Base-by-base conservation (phyloP, 2,888 invertebrate species). In the Diarsia mendica region DNA sequence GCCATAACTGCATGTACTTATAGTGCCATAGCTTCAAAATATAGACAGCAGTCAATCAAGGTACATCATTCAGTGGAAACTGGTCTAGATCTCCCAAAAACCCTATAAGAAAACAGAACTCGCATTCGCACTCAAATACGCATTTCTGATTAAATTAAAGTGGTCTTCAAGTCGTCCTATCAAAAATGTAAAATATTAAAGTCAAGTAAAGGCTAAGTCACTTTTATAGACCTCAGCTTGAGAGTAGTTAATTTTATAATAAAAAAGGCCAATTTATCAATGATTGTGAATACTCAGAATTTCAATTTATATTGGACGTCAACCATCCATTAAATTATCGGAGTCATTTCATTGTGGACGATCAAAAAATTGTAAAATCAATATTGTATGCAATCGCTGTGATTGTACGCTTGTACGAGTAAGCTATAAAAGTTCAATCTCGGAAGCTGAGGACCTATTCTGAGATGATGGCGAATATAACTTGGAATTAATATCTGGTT, bases 341-440 rank as follows among this genome's bases (percentile, higher is more conserved):
- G 76, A 77, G 73, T 86, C 87, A 86, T 90, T 90, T 89, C 86
- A 90, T 91, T 90, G 83, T 65, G 60, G 51, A 79, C 63, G 69
- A 82, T 87, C 90, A 90, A 91, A 84, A 92, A 86, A 88, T 84
- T 8, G 85, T 90, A 91, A 93, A 94, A 95, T 95, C 95, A 94
- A 95, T 94, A 94, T 92, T 90, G 91, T 90, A 88, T 90, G 92
- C 93, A 94, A 93, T 92, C 89, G 88, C 76, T 53, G 86, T 91
- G 92, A 93, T 94, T 88, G 93, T 86, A 89, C 88, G 76, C 80
- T 76, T 80, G 85, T n/a, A n/a, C n/a, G n/a, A n/a, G n/a, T 85
- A 79, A 84, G 89, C 85, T 89, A 91, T 93, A 93, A 93, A 93
- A 91, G 89, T 92, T 90, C 91, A 91, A 93, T 93, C 88, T 90